Evolutionary conservation across 2,113 vertebrate species (phyloP).

Genomic region (Pygoscelis adeliae): DNA sequence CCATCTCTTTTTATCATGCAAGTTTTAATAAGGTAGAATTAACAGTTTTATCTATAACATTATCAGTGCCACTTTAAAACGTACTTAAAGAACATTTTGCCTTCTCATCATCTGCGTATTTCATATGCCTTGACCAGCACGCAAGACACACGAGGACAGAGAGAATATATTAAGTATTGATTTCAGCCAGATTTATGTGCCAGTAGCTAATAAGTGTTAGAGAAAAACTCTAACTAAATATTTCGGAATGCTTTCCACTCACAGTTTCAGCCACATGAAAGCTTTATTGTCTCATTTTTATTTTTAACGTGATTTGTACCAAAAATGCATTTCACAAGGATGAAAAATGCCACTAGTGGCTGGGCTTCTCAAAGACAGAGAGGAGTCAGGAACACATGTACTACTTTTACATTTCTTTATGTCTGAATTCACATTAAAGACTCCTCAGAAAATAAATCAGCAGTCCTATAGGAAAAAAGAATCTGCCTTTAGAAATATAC

Average conservation of each 20-base stretch:
- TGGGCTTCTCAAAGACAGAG: background rate
- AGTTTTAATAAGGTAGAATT: background rate
- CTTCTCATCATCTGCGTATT: background rate
- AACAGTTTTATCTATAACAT: background rate
- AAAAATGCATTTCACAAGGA: background rate
- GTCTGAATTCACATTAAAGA: background rate
- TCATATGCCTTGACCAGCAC: background rate
- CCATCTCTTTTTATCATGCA: background rate
- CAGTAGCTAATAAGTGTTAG: background rate
- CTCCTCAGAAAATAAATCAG: background rate
- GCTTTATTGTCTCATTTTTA: background rate
- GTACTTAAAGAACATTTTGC: background rate
- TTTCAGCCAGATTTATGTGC: background rate
- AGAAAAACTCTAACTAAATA: background rate
- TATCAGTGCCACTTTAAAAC: background rate
- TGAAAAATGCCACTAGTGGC: background rate
- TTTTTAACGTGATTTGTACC: background rate
- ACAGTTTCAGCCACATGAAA: background rate
- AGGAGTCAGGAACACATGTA: fast-evolving
- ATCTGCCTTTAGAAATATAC: background rate
- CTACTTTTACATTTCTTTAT: background rate
- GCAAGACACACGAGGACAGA: background rate
- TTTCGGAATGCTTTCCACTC: background rate
- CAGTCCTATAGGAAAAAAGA: background rate
- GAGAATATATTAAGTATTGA: background rate